Evolutionary conservation across 2,797 vertebrate species (phyloP), one percentile per base, ranked within the genome.

Genomic region (Myotis vivesi): DNA sequence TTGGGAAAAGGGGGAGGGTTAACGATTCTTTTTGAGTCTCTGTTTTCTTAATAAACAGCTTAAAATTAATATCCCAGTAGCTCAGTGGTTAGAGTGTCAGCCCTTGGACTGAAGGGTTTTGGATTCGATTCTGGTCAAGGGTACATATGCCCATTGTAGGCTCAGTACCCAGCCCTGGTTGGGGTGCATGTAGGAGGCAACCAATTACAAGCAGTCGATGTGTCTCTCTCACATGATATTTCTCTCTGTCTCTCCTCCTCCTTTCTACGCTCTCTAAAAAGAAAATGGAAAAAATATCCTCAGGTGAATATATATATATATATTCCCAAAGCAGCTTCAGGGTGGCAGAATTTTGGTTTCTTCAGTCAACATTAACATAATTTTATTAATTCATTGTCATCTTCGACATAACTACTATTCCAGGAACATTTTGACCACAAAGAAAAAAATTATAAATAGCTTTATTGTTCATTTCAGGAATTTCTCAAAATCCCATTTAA

Each of bases 401-500:
- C 23, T 66, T 81, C 38, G 73, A 28, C 46, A 66, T 80, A 71
- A 36, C 22, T 86, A 55, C 30, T 66, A 66, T 86, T 80, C 55
- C 33, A 55, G 73, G n/a, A 80, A 64, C 36, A n/a, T 81, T 80
- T 71, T 66, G 59, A 73, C 25, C 30, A 86, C 57, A 57, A 73
- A 94, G 66, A 87, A 57, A 86, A 94, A 89, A 91, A 81, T n/a
- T 86, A 38, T 19, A 91, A 73, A 20, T 9, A 79, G 41, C 41
- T 71, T 79, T 49, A 79, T 49, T 79, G 23, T 59, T 79, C 46
- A 55, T 92, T 87, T 88, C 9, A 44, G 77, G 30, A 72, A 95
- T 17, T 84, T 79, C 30, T 80, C 36, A 51, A 49, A 89, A 71
- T 89, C 9, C 30, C 22, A 33, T 55, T 49, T 88, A 80, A 89